Evolutionary conservation across 1,140 invertebrate genomes (phyloP), one percentile per base, ranked within the genome.

Genomic region (Acyrthosiphon pisum): DNA sequence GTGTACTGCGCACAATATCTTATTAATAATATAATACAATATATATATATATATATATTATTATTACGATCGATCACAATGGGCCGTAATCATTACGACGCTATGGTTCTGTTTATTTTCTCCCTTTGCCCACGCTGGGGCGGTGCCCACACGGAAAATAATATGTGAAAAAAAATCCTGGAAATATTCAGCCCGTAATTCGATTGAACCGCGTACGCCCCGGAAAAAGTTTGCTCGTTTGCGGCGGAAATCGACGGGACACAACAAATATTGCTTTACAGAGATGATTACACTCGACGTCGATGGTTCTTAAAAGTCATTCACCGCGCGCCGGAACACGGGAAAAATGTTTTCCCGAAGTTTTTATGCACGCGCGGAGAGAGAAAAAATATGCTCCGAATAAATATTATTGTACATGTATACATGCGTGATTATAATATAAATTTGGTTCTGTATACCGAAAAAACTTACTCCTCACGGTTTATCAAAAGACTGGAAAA

Each of bases 191-290:
- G 14, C 18, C 18, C 44, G n/a, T 89, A 89, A 89, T 89, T 53
- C 87, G 50, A 89, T 89, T 53, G 87, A 6, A 50, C 4, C 44
- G 22, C 83, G 37, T n/a, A 30, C 23, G 44, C 30, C n/a, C 26
- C 37, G 41, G 88, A 90, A 60, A 90, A 90, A 90, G 88, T 60
- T 90, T 90, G 23, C 35, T 60, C 88, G 88, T 90, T 90, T 60
- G 23, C 26, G 88, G 23, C 26, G 88, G 56, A 90, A 60, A 90
- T 60, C 37, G 88, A 90, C 53, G 53, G 50, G 53, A 41, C 53
- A 56, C 53, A 41, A 56, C 35, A 56, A 56, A 86, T 48, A 88
- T 88, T 88, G 30, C 48, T 50, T 23, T n/a, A 35, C n/a, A 41
- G 50, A 56, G 14, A 68, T 68, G 89, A 90, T 90, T 90, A 90